phyloP scores from a whole-genome alignment of 2,888 invertebrate genomes.

The Agelastica alni region DNA sequence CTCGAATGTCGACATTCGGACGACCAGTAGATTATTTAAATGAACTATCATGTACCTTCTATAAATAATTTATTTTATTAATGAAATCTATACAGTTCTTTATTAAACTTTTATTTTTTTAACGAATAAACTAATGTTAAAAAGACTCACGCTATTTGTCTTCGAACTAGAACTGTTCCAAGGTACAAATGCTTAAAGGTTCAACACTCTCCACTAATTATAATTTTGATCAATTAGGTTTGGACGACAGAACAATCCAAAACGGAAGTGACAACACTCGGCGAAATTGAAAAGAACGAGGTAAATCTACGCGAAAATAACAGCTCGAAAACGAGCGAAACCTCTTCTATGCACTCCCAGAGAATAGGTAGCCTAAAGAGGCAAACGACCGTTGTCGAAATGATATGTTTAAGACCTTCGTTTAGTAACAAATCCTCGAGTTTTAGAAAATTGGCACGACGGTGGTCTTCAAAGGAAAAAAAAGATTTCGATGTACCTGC shows the following conservation, averaged over 20 bases:
- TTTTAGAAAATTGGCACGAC: conserved; percentile 55
- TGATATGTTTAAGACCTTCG: conserved; percentile 56
- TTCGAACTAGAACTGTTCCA: no score
- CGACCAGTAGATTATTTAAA: no score
- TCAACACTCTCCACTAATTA: no score
- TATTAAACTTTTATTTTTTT: no score
- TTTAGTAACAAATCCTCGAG: conserved; percentile 60
- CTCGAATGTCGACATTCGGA: no score
- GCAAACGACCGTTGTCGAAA: conserved; percentile 22
- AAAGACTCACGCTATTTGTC: no score
- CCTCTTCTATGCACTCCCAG: background rate
- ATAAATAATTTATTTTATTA: no score
- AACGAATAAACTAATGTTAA: no score
- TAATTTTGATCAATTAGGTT: conserved; percentile 13
- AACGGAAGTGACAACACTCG: conserved; percentile 17
- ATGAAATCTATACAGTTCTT: no score
- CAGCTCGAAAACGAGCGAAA: background rate
- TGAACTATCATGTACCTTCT: no score
- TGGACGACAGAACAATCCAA: conserved; percentile 52
- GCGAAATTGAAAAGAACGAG: conserved; percentile 16
- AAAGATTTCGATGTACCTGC: background rate
- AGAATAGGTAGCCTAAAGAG: conserved; percentile 6
- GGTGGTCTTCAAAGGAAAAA: conserved; percentile 36
- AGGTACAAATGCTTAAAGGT: no score
- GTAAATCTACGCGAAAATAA: background rate